Evolutionary conservation across 1,140 invertebrate genomes (phyloP).

Genomic region (Macrotrachela quadricornifera): DNA sequence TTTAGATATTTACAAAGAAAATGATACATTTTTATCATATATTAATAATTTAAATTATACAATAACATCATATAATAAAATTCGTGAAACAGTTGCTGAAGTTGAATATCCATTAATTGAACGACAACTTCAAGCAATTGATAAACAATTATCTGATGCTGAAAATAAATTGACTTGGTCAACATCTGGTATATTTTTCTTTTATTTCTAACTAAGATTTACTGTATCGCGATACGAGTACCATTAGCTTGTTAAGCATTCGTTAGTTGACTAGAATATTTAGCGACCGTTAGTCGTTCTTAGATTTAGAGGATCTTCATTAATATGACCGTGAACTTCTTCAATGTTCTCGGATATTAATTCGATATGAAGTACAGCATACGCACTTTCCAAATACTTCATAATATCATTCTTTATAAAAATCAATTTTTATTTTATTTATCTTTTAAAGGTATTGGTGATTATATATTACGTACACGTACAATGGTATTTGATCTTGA

Average conservation of each 20-base stretch:
- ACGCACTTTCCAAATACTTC: too few relatives aligned
- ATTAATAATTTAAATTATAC: conserved; percentile 29
- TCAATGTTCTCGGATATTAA: too few relatives aligned
- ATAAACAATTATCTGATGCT: conserved; percentile 50
- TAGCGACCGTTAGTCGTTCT: too few relatives aligned
- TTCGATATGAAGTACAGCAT: too few relatives aligned
- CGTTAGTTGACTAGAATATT: too few relatives aligned
- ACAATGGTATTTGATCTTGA: conserved; percentile 53
- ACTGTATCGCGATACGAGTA: too few relatives aligned
- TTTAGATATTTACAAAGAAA: conserved; percentile 22
- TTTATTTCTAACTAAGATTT: too few relatives aligned
- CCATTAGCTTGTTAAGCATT: too few relatives aligned
- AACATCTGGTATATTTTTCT: conserved; percentile 43
- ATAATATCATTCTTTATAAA: too few relatives aligned
- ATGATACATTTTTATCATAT: conserved; percentile 28
- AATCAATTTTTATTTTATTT: too few relatives aligned
- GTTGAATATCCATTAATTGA: conserved; percentile 63
- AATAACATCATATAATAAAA: conserved; percentile 43
- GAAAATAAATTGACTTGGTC: conserved; percentile 58
- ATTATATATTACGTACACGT: conserved; percentile 54
- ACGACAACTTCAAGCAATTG: conserved; percentile 53
- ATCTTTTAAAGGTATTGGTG: conserved; percentile 33
- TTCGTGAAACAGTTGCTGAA: conserved; percentile 48
- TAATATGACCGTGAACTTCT: too few relatives aligned
- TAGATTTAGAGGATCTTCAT: too few relatives aligned